Evolutionary conservation across 2,888 invertebrate species (phyloP), one percentile per base, ranked within the genome.

Genomic region (Lasioglossum oenotherae): DNA sequence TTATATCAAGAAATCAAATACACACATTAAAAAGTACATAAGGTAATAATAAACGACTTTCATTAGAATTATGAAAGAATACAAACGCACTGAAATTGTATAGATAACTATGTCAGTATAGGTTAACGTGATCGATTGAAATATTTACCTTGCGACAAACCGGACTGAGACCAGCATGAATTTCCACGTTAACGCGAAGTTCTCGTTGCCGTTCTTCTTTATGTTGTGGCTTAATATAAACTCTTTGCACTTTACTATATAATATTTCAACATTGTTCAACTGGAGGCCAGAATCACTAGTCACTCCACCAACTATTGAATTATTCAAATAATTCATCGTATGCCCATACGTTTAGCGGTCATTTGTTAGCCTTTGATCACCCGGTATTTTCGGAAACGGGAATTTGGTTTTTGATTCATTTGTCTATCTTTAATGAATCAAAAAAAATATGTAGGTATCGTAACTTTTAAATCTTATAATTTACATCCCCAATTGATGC

Each of bases 161-260:
- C 14, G 95, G 95, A 88, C 95, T 95, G 46, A 95, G 87, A 41
- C 95, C 95, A 53, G 95, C 93, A 85, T 95, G 95, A 78, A 94
- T 92, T 88, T 95, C 95, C 4, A 95, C 94, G 83, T 95, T 95
- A 23, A 95, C 94, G 44, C 95, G 89, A 0, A 95, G 90, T 27
- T 95, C 95, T 1, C 93, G 92, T 87, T 95, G 95, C 16, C 95
- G 91, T 89, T 95, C 95, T 82, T 95, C 95, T 81, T 95, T 95
- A 79, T 92, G 93, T 74, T 94, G 94, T 16, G 95, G 92, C 80
- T 95, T 95, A 69, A 95, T 88, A 86, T 94, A 95, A 89, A 95
- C 94, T 82, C 93, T 92, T 88, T 95, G 95, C 53, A 95, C 92
- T 90, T 93, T 95, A 38, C 93, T 93, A 84, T 95, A 95, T 82